Evolutionary conservation across 2,888 invertebrate species (phyloP), one percentile per base, ranked within the genome.

Genomic region (Spisula solida): DNA sequence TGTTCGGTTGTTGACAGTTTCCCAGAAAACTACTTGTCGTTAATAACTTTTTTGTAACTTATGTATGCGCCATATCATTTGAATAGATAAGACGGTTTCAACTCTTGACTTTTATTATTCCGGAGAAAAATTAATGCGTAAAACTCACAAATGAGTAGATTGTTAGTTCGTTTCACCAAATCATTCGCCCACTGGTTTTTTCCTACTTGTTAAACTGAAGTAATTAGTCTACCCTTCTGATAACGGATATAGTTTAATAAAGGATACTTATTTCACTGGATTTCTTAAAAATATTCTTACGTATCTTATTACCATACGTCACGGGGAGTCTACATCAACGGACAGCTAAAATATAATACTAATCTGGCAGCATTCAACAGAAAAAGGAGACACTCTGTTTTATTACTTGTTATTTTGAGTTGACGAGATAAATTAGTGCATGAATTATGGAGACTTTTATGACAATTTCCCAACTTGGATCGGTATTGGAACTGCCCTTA

Each of bases 41-140:
- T 85, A 55, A 85, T 85, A 51, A 78, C 79, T 34, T 85, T 84
- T 78, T 60, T 55, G 86, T 81, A 47, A 86, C 47, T 81, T 66
- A 48, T 47, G 80, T 47, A 80, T 48, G 86, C 86, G 48, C 70
- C 86, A 86, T 81, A 86, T 25, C 87, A 47, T 79, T 82, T 82
- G 55, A 87, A 70, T 78, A 29, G 87, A 82, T 87, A 87, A 87
- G 55, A 79, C 20, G 48, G 51, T 79, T 34, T 34, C 34, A 70
- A 79, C 31, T n/a, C 29, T 51, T 87, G 87, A 87, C 87, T 87
- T 87, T 87, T 82, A 87, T 87, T 75, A 87, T 87, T 79, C 82
- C 56, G 20, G 48, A 4, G 78, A 41, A 82, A 82, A 51, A 70
- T 14, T 75, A 85, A 85, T 85, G 85, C 56, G n/a, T 79, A 55